These are phyloP conservation scores for Achlya flavicornis DNA, from an alignment of 2,888 invertebrate species.

Conservation along the genomic window DNA sequence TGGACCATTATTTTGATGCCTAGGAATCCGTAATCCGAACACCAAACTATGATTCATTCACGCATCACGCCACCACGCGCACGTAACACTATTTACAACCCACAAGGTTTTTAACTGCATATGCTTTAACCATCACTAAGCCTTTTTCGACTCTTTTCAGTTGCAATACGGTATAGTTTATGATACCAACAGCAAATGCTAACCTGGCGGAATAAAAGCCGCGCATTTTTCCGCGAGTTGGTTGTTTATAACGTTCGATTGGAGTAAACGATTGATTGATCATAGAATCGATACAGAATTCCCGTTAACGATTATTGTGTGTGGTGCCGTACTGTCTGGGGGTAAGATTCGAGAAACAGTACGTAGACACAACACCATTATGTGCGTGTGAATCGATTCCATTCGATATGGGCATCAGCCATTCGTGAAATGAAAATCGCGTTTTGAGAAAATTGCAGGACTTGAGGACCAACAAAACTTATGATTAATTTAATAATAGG, in stretches of 20 bases:
- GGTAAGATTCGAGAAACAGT: neutral
- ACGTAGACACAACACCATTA: neutral
- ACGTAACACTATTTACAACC: neutral
- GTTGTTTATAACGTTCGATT: constrained; percentile 32
- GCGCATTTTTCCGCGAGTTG: constrained; percentile 4
- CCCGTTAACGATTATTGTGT: constrained; percentile 16
- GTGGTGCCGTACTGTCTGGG: constrained; percentile 38
- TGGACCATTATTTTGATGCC: constrained; percentile 27
- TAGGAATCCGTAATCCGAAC: constrained; percentile 42
- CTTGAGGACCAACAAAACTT: too few relatives aligned
- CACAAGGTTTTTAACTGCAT: neutral
- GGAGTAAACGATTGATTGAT: constrained; percentile 27
- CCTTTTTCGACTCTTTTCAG: neutral
- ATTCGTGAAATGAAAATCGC: neutral
- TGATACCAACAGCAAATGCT: neutral
- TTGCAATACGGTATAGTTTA: neutral
- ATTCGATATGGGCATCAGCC: neutral
- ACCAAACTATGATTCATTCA: constrained; percentile 34
- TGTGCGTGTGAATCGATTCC: neutral
- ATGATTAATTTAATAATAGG: too few relatives aligned
- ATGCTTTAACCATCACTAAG: neutral
- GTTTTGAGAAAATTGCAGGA: neutral
- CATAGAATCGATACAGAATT: constrained; percentile 28
- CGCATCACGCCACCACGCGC: constrained; percentile 15
- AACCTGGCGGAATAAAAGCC: neutral